These are phyloP conservation scores for Enhydra lutris DNA, from an alignment of 2,113 vertebrate genomes.

Conservation along the genomic window DNA sequence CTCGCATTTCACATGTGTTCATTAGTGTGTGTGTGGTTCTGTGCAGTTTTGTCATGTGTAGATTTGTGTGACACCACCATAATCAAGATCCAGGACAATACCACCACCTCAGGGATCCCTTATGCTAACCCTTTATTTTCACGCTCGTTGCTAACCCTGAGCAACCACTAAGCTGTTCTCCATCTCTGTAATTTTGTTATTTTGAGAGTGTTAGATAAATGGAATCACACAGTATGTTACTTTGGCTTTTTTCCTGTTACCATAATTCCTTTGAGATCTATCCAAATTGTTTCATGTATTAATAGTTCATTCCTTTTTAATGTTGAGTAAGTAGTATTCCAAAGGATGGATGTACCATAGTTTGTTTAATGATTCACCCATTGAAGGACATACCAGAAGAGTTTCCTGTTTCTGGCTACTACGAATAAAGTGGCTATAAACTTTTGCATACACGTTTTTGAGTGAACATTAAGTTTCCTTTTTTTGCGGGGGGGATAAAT, in stretches of 20 bases:
- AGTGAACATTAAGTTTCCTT: background rate
- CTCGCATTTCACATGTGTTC: background rate
- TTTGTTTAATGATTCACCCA: background rate
- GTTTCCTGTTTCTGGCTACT: slow-evolving; percentile 21
- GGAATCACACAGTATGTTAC: background rate
- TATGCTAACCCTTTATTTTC: background rate
- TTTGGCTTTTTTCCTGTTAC: slow-evolving; percentile 19
- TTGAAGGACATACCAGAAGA: background rate
- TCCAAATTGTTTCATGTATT: background rate
- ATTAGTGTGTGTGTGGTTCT: background rate
- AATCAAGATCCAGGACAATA: background rate
- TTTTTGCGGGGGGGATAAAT: slow-evolving; percentile 2
- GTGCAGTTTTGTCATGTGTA: background rate
- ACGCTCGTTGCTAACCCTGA: background rate
- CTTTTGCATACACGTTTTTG: slow-evolving; percentile 1
- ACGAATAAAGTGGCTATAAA: slow-evolving; percentile 21
- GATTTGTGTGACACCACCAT: background rate
- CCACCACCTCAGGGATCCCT: background rate
- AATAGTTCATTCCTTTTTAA: background rate
- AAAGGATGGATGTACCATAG: background rate
- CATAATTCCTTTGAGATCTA: background rate
- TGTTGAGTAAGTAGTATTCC: background rate
- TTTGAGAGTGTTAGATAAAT: slow-evolving; percentile 36
- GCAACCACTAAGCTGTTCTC: background rate
- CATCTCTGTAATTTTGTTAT: background rate